Evolutionary conservation across 2,888 invertebrate species (phyloP), one percentile per base, ranked within the genome.

Genomic region (Drosophila formosana): DNA sequence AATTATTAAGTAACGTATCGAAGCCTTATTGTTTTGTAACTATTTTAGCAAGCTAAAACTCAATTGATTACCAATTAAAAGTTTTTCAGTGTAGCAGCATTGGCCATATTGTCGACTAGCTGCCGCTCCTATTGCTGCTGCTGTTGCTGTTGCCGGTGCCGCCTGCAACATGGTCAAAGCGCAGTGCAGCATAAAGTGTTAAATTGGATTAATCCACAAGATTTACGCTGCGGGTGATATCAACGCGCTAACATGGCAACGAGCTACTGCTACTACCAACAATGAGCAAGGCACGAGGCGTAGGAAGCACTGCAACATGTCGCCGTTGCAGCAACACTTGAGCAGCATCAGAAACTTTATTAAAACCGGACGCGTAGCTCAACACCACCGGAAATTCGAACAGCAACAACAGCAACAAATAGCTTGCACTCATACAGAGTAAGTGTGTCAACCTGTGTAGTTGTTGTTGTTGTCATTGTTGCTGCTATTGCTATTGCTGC

Each of bases 211-310:
- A 91, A 90, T 90, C 88, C 90, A 85, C 78, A 89, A 91, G 90
- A 91, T 91, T 91, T 90, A 90, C 91, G 89, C 91, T 90, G 91
- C 91, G 91, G 91, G 90, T 90, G 89, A 90, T 90, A 90, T 82
- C 82, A 90, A 82, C 86, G 84, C 78, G 82, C 76, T 72, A 80
- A 80, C 81, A 74, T 73, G 74, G 71, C 75, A 75, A 73, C 71
- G 65, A 69, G 67, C 68, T 52, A 62, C 68, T 52, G 60, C 52
- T 47, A 52, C 53, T 52, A 60, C 74, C 73, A 61, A 72, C 72
- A 69, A 47, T 34, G 51, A 63, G 53, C 74, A 60, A 66, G 41
- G 62, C 58, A 47, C n/a, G 9, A 46, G 30, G 49, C 70, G 71
- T 74, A 53, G 65, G 62, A 72, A 67, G 68, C 67, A n/a, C 26